Conservation (phyloP, 2,888 invertebrate genomes). For the Vanessa cardui region DNA sequence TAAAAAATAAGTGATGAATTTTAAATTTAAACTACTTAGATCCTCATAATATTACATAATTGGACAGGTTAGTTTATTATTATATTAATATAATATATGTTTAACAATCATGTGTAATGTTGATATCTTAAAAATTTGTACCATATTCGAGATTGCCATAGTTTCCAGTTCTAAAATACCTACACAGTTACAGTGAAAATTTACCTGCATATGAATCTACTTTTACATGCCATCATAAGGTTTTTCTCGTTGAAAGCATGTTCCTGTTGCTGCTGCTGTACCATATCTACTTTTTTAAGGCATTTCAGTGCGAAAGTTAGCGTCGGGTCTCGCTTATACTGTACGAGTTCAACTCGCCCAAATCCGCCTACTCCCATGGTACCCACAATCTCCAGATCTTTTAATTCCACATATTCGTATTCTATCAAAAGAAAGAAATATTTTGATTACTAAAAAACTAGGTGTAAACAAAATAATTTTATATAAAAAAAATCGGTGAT, state of each 20-base stretch:
- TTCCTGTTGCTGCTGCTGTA: constrained; percentile 93
- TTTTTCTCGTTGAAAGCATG: constrained; percentile 94
- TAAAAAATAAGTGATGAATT: too few species aligned
- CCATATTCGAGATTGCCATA: too few species aligned
- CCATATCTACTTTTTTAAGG: constrained; percentile 93
- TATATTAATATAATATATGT: too few species aligned
- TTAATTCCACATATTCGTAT: constrained; percentile 87
- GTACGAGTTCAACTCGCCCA: constrained; percentile 92
- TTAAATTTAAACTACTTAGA: too few species aligned
- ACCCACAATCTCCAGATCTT: constrained; percentile 90
- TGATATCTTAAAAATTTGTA: too few species aligned
- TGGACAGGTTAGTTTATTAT: too few species aligned
- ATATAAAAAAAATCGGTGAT: neutral
- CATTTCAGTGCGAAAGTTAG: constrained; percentile 92
- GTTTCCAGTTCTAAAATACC: neutral
- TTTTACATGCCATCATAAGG: constrained; percentile 90
- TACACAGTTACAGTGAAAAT: neutral
- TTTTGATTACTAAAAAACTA: neutral
- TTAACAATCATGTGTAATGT: too few species aligned
- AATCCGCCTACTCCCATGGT: constrained; percentile 97
- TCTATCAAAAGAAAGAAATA: constrained; percentile 59
- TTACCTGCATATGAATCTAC: constrained; percentile 91
- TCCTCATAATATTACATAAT: too few species aligned
- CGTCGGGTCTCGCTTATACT: constrained; percentile 80
- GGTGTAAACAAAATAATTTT: too few species aligned